Evolutionary conservation across 2,113 vertebrate species (phyloP).

Genomic region (Theropithecus gelada): DNA sequence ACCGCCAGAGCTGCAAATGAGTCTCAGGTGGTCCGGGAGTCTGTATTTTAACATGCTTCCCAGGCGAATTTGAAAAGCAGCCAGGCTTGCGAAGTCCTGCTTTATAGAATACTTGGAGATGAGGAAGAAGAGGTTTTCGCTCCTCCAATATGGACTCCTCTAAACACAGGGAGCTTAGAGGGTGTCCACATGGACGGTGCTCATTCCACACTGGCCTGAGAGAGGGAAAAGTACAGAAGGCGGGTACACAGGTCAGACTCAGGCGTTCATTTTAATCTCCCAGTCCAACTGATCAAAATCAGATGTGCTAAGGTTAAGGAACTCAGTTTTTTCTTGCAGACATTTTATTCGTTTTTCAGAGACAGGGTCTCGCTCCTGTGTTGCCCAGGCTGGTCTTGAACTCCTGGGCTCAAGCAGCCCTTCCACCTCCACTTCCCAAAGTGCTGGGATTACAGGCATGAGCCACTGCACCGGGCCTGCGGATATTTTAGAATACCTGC

Average conservation of each 20-base stretch:
- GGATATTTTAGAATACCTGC: neutral
- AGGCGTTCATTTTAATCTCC: neutral
- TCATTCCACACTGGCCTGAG: neutral
- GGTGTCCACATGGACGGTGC: neutral
- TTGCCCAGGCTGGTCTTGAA: too few relatives aligned
- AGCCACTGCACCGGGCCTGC: too few relatives aligned
- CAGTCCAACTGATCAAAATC: conserved; percentile 14
- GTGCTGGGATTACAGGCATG: too few relatives aligned
- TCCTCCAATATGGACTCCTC: conserved; percentile 35
- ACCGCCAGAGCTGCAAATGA: neutral
- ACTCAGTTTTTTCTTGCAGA: neutral
- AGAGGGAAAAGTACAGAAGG: neutral
- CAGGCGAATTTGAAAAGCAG: neutral
- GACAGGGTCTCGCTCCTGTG: too few relatives aligned
- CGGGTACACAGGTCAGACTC: neutral
- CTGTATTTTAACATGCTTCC: neutral
- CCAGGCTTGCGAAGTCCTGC: conserved; percentile 18
- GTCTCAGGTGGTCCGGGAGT: neutral
- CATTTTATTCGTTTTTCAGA: neutral
- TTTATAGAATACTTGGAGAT: conserved; percentile 26
- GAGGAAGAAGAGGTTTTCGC: conserved; percentile 17
- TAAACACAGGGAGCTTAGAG: neutral
- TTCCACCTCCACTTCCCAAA: too few relatives aligned
- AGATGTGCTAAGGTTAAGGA: neutral
- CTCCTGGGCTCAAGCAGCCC: too few relatives aligned